Conservation (phyloP, 2,113 vertebrate species). For the Cryptotis parvus region DNA sequence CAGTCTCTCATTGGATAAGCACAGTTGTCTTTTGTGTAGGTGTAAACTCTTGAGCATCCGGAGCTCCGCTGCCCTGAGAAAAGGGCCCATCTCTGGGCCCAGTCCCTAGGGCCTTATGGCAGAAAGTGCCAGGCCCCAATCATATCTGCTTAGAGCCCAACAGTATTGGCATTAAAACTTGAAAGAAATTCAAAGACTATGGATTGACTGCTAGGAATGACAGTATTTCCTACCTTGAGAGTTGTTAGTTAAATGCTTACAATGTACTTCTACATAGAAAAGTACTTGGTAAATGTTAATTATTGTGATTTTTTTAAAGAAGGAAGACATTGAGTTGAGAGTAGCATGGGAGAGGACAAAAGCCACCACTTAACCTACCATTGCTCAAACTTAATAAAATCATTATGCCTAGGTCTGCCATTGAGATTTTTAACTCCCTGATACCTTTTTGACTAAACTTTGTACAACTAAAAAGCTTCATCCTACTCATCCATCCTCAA, state of each 20-base stretch:
- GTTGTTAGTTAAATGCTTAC: background rate
- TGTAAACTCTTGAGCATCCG: too few relatives aligned
- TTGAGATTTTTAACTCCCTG: background rate
- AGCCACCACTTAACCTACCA: background rate
- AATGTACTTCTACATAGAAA: background rate
- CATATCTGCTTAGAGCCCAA: too few relatives aligned
- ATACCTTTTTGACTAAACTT: background rate
- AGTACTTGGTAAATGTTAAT: constrained; percentile 17
- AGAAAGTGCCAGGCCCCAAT: too few relatives aligned
- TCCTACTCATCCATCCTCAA: background rate
- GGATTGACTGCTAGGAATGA: background rate
- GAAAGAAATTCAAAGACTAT: background rate
- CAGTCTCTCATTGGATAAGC: too few relatives aligned
- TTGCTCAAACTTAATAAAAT: background rate
- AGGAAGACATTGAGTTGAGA: background rate
- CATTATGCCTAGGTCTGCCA: background rate
- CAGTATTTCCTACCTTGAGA: background rate
- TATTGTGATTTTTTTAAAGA: background rate
- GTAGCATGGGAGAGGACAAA: background rate
- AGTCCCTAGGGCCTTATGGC: too few relatives aligned
- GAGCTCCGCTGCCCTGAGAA: too few relatives aligned
- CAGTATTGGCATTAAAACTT: background rate
- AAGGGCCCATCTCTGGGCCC: too few relatives aligned
- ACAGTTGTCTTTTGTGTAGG: too few relatives aligned
- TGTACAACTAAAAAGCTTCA: constrained; percentile 3